A percentile compares a stretch with the other conserved stretches of the same genome.
Evolutionary conservation across 1,140 invertebrate species (phyloP).

Genomic region (Rhizoglyphus robini): DNA sequence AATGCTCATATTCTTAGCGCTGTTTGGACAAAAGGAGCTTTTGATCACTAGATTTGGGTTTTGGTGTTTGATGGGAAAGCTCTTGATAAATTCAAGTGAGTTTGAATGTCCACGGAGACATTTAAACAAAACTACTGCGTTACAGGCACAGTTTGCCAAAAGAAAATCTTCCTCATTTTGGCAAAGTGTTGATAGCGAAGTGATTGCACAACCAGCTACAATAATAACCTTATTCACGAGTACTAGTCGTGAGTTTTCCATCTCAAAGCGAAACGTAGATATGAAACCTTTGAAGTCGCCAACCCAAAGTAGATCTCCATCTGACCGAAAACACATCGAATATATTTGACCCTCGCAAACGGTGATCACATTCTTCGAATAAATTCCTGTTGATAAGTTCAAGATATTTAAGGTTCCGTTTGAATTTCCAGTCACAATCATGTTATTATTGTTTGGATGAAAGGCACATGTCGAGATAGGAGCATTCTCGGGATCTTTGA

Average conservation of each 20-base stretch:
- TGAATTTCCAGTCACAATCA: constrained; percentile 67
- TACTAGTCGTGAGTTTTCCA: not conserved
- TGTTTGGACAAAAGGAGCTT: constrained; percentile 57
- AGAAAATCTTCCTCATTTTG: constrained; percentile 51
- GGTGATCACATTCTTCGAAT: constrained; percentile 35
- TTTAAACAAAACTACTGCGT: constrained; percentile 50
- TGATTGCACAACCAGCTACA: constrained; percentile 15
- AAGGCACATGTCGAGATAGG: constrained; percentile 55
- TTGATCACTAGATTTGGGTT: constrained; percentile 31
- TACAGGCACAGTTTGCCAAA: constrained; percentile 59
- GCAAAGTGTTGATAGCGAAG: constrained; percentile 29
- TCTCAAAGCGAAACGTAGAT: constrained; percentile 34
- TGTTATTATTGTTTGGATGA: constrained; percentile 73
- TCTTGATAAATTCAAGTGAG: constrained; percentile 40
- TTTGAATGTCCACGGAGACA: constrained; percentile 32
- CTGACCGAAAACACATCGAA: constrained; percentile 31
- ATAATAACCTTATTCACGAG: constrained; percentile 16
- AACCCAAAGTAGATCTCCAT: constrained; percentile 34
- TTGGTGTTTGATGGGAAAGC: constrained; percentile 48
- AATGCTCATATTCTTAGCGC: constrained; percentile 41
- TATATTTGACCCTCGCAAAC: not conserved
- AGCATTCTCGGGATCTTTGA: constrained; percentile 43
- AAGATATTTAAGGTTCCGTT: constrained; percentile 59
- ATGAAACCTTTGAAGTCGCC: constrained; percentile 37
- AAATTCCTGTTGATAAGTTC: constrained; percentile 74